phyloP scores from a whole-genome alignment of 2,113 vertebrate species.

The Terrapene triunguis region DNA sequence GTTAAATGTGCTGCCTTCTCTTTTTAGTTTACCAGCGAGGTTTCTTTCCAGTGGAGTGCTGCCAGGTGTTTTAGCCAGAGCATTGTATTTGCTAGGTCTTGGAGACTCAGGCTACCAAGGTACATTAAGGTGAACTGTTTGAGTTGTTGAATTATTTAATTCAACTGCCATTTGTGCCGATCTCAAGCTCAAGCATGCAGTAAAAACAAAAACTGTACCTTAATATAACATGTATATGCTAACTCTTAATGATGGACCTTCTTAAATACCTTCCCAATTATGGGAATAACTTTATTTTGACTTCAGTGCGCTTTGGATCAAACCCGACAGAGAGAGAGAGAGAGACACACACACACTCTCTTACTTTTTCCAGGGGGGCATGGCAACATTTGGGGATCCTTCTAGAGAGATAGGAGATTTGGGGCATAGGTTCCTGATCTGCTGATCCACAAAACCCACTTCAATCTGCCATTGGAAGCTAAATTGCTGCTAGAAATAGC shows the following conservation, averaged over 20 bases:
- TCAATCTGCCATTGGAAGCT: background rate
- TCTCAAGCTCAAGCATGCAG: background rate
- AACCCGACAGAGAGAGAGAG: background rate
- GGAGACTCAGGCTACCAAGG: background rate
- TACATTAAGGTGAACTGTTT: background rate
- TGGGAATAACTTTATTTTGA: background rate
- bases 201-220: background rate
- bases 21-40: constrained; percentile 8
- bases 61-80: constrained; percentile 3
- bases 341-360: too few species aligned
- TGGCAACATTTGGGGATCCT: background rate
- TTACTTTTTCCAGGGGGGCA: too few species aligned
- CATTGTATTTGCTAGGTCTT: background rate
- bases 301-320: background rate
- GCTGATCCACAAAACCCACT: background rate
- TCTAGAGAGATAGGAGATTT: background rate
- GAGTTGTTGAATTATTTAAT: background rate
- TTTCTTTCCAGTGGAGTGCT: background rate
- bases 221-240: background rate
- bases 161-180: background rate
- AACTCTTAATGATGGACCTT: background rate
- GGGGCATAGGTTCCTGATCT: background rate
- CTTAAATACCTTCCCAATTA: background rate
- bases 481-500: background rate
- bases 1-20: constrained; percentile 17